A percentile compares a stretch with the other conserved stretches of the same genome.
Conservation (phyloP, 1,140 invertebrate species). For the Pseudomyrmex cubaensis region DNA sequence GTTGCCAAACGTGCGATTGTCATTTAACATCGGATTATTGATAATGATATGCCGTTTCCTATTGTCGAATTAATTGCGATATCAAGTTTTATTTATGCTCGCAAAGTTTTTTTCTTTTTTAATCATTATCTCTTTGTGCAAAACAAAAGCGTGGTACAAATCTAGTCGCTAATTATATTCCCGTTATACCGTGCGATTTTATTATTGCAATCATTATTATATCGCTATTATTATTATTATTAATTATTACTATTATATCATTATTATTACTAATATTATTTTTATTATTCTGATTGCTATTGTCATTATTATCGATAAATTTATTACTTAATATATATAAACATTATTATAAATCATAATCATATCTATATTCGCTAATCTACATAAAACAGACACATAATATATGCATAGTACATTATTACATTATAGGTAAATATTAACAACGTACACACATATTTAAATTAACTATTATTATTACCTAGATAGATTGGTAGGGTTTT, state of each 20-base stretch:
- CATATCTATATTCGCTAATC: slow-evolving; percentile 76
- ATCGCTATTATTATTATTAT: slow-evolving; percentile 58
- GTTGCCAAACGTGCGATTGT: slow-evolving; percentile 62
- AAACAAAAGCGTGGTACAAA: slow-evolving; percentile 18
- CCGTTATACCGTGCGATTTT: slow-evolving; percentile 34
- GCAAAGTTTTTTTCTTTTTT: neutral
- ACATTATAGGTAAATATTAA: slow-evolving; percentile 58
- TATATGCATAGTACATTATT: slow-evolving; percentile 59
- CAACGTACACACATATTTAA: slow-evolving; percentile 57
- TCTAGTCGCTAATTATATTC: slow-evolving; percentile 45
- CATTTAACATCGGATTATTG: slow-evolving; percentile 69
- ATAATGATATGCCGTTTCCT: slow-evolving; percentile 35
- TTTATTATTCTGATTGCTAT: slow-evolving; percentile 78
- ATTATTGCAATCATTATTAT: slow-evolving; percentile 64
- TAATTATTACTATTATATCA: slow-evolving; percentile 57
- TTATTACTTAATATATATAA: slow-evolving; percentile 61
- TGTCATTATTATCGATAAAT: slow-evolving; percentile 76
- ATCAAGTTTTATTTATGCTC: slow-evolving; percentile 21
- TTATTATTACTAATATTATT: slow-evolving; percentile 58
- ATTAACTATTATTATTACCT: slow-evolving; percentile 64
- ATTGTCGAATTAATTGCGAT: slow-evolving; percentile 51
- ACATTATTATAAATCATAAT: slow-evolving; percentile 70
- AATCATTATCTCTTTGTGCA: slow-evolving; percentile 8
- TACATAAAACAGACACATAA: slow-evolving; percentile 60
- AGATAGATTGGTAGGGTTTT: slow-evolving; percentile 69